Evolutionary conservation across 2,888 invertebrate species (phyloP).

Genomic region (Megaustenia siamemsis): DNA sequence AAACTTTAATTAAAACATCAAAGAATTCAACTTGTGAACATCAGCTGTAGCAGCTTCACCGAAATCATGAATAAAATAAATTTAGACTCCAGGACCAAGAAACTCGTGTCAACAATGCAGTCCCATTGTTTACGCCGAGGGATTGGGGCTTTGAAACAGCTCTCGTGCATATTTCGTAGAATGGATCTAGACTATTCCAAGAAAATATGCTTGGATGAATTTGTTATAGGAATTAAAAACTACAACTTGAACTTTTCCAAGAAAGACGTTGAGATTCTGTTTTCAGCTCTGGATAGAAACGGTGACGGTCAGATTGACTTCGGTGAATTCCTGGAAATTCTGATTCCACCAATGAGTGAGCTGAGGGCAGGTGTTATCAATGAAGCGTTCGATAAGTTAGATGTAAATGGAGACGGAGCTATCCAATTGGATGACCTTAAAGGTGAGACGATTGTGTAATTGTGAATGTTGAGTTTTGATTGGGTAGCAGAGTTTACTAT

Average conservation of each 20-base stretch:
- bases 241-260: constrained; percentile 67
- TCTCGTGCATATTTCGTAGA: constrained; percentile 69
- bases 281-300: constrained; percentile 72
- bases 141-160: constrained; percentile 69
- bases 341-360: constrained; percentile 70
- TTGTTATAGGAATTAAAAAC: constrained; percentile 66
- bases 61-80: background rate
- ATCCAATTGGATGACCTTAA: constrained; percentile 74
- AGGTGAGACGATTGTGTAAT: constrained; percentile 64
- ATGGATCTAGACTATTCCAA: constrained; percentile 76
- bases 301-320: constrained; percentile 72
- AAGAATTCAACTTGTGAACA: too few relatives aligned
- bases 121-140: constrained; percentile 64
- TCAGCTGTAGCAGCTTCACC: too few relatives aligned
- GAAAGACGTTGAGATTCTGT: constrained; percentile 67
- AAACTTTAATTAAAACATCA: too few relatives aligned
- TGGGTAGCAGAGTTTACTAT: too few relatives aligned
- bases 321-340: constrained; percentile 70
- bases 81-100: constrained; percentile 53
- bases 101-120: constrained; percentile 63
- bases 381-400: constrained; percentile 74
- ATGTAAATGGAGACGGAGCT: constrained; percentile 71
- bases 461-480: background rate
- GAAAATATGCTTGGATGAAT: constrained; percentile 70
- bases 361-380: constrained; percentile 67